Percentiles rank a stretch among this genome's conserved stretches.
These are phyloP conservation scores for Leptinotarsa defecta DNA, from an alignment of 1,140 invertebrate species.

Conservation along the genomic window DNA sequence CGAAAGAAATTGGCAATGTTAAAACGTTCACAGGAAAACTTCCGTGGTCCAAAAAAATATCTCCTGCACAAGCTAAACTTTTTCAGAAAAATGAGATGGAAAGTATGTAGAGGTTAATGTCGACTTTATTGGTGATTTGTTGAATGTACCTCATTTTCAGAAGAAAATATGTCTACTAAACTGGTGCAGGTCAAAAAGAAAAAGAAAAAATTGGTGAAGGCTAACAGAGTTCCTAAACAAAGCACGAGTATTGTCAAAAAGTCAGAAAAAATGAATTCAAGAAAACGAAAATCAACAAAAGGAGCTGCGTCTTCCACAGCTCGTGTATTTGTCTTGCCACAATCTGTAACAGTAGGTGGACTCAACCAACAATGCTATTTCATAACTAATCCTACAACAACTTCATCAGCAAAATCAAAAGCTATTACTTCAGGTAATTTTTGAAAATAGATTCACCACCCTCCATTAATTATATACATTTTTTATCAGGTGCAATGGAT, in stretches of 20 bases:
- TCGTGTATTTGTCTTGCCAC: not conserved
- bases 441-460: too few species aligned
- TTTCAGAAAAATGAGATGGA: conserved; percentile 45
- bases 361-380: not conserved
- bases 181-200: not conserved
- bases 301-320: not conserved
- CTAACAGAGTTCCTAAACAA: not conserved
- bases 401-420: not conserved
- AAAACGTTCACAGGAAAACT: conserved; percentile 39
- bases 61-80: conserved; percentile 43
- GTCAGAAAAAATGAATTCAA: conserved; percentile 7
- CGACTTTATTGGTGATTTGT: conserved; percentile 1
- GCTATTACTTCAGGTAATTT: not conserved
- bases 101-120: conserved; percentile 40
- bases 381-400: not conserved
- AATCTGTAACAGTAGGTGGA: not conserved
- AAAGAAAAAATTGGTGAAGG: conserved; percentile 1
- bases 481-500: too few species aligned
- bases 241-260: not conserved
- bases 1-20: conserved; percentile 45
- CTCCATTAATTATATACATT: too few species aligned
- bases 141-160: conserved; percentile 1
- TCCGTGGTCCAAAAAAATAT: conserved; percentile 47
- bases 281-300: conserved; percentile 23
- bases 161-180: not conserved